A percentile compares a stretch with the other conserved stretches of the same genome.
These are phyloP conservation scores for Ganaspis sp. DNA, from an alignment of 1,140 invertebrate species.

Conservation along the genomic window DNA sequence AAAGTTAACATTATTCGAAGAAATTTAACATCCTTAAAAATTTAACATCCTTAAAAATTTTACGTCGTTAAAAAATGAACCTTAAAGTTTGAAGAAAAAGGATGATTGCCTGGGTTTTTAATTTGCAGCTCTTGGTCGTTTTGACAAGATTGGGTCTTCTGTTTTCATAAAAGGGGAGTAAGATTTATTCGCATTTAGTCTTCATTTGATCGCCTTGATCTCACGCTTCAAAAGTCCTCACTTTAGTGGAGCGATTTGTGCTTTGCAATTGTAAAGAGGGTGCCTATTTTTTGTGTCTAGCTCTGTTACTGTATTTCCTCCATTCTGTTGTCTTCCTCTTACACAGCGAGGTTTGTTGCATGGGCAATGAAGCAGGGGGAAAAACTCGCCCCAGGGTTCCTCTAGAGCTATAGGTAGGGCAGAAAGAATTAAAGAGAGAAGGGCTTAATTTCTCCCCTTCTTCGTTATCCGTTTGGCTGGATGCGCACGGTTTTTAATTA, in stretches of 20 bases:
- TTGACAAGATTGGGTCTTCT: slow-evolving; percentile 30
- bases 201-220: slow-evolving; percentile 64
- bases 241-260: slow-evolving; percentile 52
- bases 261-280: slow-evolving; percentile 71
- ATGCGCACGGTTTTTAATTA: slow-evolving; percentile 72
- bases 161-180: slow-evolving; percentile 41
- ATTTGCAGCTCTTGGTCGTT: slow-evolving; percentile 42
- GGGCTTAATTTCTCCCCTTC: slow-evolving; percentile 63
- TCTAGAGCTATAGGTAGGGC: slow-evolving; percentile 48
- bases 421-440: slow-evolving; percentile 66
- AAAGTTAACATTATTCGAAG: too few species aligned
- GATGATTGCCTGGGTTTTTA: background rate
- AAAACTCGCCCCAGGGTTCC: slow-evolving; percentile 48
- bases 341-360: slow-evolving; percentile 49
- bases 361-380: slow-evolving; percentile 55
- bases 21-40: too few species aligned
- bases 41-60: too few species aligned
- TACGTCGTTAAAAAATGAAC: too few species aligned
- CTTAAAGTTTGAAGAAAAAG: background rate
- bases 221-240: slow-evolving; percentile 59
- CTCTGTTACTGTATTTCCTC: background rate
- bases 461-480: slow-evolving; percentile 70
- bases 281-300: slow-evolving; percentile 18
- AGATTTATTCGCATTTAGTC: slow-evolving; percentile 65
- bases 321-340: slow-evolving; percentile 34